Conservation (phyloP, 2,113 vertebrate genomes). For the Etheostoma spectabile region DNA sequence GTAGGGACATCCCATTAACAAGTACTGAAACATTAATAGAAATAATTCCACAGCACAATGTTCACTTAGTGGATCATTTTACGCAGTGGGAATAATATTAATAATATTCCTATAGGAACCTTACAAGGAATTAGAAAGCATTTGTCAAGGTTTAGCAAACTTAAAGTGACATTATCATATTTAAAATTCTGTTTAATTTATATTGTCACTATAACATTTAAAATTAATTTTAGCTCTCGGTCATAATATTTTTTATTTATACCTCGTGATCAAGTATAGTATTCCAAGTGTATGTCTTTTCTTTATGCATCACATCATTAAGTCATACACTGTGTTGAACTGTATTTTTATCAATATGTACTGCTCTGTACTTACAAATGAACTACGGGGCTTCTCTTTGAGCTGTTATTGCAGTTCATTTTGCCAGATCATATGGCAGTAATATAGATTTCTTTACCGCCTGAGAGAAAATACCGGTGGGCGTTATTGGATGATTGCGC, state of each 20-base stretch:
- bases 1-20: slow-evolving; percentile 17
- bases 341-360: background rate
- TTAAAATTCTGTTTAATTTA: slow-evolving; percentile 25
- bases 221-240: background rate
- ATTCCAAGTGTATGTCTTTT: background rate
- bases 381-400: background rate
- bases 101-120: slow-evolving; percentile 51
- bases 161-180: slow-evolving; percentile 36
- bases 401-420: background rate
- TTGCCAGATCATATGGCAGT: background rate
- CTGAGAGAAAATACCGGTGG: background rate
- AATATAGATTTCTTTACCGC: background rate
- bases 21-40: slow-evolving; percentile 28
- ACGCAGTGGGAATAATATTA: background rate
- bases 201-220: background rate
- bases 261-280: no score
- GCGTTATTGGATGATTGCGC: background rate
- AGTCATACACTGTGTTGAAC: background rate
- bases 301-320: background rate
- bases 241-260: background rate
- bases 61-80: slow-evolving; percentile 33
- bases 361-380: background rate
- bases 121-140: slow-evolving; percentile 47
- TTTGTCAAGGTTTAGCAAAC: slow-evolving; percentile 42
- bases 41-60: slow-evolving; percentile 22